Evolutionary conservation across 2,888 invertebrate genomes (phyloP).

Genomic region (Ptychoptera albimana): DNA sequence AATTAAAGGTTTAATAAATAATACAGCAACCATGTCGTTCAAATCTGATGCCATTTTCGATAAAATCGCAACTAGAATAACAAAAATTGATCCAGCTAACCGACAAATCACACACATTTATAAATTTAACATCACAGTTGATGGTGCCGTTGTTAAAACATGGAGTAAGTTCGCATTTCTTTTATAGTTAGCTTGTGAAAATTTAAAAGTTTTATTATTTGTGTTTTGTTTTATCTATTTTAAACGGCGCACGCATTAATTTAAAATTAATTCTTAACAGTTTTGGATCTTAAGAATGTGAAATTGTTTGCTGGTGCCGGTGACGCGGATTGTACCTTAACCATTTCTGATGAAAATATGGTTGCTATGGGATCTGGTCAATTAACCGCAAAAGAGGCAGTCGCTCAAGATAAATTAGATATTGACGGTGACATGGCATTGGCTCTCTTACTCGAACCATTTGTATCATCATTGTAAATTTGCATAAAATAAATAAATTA

Average conservation of each 20-base stretch:
- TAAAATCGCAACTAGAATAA: conserved; percentile 9
- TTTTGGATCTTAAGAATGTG: conserved; percentile 10
- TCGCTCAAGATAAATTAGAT: conserved; percentile 10
- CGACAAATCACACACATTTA: conserved; percentile 10
- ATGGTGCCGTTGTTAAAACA: conserved; percentile 8
- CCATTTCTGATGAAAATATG: conserved; percentile 9
- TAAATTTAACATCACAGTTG: conserved; percentile 10
- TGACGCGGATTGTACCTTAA: conserved; percentile 10
- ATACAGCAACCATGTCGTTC: conserved; percentile 9
- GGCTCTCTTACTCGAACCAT: conserved; percentile 10
- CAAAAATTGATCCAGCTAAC: conserved; percentile 9
- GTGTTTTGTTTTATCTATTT: neutral
- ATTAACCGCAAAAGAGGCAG: conserved; percentile 9
- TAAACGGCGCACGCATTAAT: neutral
- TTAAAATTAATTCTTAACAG: conserved; percentile 1
- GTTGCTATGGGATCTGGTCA: conserved; percentile 8
- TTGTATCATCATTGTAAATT: conserved; percentile 2
- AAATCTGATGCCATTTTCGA: conserved; percentile 10
- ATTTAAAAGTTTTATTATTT: neutral
- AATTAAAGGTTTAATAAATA: neutral
- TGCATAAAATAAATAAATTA: neutral
- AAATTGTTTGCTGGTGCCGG: conserved; percentile 10
- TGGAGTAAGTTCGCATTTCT: conserved; percentile 9
- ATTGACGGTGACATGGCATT: conserved; percentile 11
- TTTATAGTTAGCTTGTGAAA: neutral